These are phyloP conservation scores for Neocrepidodera transversa DNA, from an alignment of 2,888 invertebrate species.

Conservation along the genomic window DNA sequence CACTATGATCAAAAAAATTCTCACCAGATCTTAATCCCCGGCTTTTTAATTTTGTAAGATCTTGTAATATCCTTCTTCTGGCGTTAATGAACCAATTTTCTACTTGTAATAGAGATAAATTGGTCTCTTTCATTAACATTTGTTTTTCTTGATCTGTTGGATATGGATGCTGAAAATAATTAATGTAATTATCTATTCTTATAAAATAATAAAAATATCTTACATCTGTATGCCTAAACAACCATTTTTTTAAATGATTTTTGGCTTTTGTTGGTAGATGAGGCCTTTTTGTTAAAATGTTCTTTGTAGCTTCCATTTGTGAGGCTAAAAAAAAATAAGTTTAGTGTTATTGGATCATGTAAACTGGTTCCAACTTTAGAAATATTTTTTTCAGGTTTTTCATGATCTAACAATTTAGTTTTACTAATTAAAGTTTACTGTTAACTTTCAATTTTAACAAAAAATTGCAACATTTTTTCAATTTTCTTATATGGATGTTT, in stretches of 20 bases:
- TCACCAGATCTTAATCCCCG: constrained; percentile 33
- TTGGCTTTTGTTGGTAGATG: constrained; percentile 51
- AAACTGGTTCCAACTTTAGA: too few species aligned
- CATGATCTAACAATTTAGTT: too few species aligned
- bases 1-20: not conserved
- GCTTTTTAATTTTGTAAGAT: constrained; percentile 46
- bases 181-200: not conserved
- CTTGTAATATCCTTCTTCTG: constrained; percentile 47
- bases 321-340: constrained; percentile 18
- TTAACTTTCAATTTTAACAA: too few species aligned
- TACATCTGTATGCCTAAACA: constrained; percentile 51
- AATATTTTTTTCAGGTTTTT: too few species aligned
- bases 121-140: constrained; percentile 50
- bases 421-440: too few species aligned
- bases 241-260: constrained; percentile 50
- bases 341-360: too few species aligned
- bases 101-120: constrained; percentile 48
- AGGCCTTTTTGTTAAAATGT: constrained; percentile 46
- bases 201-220: constrained; percentile 31
- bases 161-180: constrained; percentile 48
- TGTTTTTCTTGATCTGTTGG: constrained; percentile 51
- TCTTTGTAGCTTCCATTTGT: constrained; percentile 14
- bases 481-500: too few species aligned
- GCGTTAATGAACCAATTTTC: constrained; percentile 52
- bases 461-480: too few species aligned